These are phyloP conservation scores for Oreochromis niloticus DNA, from an alignment of 2,113 vertebrate species.

Conservation along the genomic window DNA sequence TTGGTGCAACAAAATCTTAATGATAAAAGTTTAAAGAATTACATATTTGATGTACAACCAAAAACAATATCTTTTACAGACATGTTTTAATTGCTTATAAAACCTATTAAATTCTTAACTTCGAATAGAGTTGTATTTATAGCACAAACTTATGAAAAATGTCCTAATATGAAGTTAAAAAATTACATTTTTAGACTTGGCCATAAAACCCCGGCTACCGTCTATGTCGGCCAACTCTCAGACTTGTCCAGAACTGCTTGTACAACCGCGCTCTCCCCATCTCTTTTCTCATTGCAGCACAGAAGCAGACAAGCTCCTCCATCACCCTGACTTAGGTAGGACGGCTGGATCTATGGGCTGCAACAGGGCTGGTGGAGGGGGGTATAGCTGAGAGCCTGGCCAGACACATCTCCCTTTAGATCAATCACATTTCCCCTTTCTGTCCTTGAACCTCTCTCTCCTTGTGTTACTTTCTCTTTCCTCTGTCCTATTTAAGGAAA, in stretches of 20 bases:
- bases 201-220: not conserved
- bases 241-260: conserved; percentile 40
- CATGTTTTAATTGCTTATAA: not conserved
- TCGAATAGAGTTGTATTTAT: not conserved
- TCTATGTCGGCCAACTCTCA: conserved; percentile 10
- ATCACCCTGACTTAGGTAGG: conserved; percentile 68
- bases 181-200: not conserved
- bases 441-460: conserved; percentile 63
- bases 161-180: not conserved
- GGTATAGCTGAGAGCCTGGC: conserved; percentile 46
- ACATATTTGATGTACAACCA: not conserved
- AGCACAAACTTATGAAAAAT: not conserved
- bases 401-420: conserved; percentile 71
- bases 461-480: conserved; percentile 26
- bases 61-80: not conserved
- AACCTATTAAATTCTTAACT: not conserved
- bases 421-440: conserved; percentile 66
- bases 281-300: conserved; percentile 47
- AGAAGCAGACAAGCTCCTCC: conserved; percentile 61
- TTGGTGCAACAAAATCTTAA: not conserved
- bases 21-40: not conserved
- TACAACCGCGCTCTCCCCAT: conserved; percentile 18
- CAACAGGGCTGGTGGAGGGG: conserved; percentile 33
- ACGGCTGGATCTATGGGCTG: conserved; percentile 63
- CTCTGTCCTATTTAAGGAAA: conserved; percentile 56